Evolutionary conservation across 1,140 invertebrate species (phyloP).

Genomic region (Pogonus chalceus): DNA sequence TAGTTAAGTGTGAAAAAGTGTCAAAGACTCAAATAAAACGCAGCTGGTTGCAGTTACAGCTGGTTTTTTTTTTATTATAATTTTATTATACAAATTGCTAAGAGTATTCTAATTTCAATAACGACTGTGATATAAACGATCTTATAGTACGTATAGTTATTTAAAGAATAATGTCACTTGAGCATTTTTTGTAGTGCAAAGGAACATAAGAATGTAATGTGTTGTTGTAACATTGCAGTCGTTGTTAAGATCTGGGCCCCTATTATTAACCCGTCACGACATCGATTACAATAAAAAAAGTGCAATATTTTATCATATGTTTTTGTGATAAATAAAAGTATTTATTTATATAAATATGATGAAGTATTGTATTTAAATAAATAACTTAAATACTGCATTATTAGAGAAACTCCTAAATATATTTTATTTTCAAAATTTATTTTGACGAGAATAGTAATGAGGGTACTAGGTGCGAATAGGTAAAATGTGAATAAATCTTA

Average conservation of each 20-base stretch:
- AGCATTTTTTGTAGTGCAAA: conserved; percentile 1
- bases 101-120: conserved; percentile 27
- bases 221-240: conserved; percentile 13
- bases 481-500: conserved; percentile 23
- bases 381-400: no score
- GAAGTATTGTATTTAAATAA: no score
- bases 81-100: conserved; percentile 18
- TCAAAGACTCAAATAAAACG: conserved; percentile 18
- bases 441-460: no score
- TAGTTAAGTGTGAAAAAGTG: conserved; percentile 32
- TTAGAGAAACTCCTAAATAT: no score
- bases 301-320: no score
- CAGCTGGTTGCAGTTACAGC: conserved; percentile 31
- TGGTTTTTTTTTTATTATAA: conserved; percentile 13
- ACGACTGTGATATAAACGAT: conserved; percentile 32
- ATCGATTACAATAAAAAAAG: no score
- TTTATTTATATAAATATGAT: no score
- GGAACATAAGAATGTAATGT: conserved; percentile 9
- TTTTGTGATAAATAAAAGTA: no score
- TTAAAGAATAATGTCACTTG: conserved; percentile 12
- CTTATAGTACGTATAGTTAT: conserved; percentile 15
- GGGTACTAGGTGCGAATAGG: no score
- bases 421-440: no score
- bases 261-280: no score
- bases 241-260: not conserved